A percentile compares a stretch with the other conserved stretches of the same genome.
phyloP scores from a whole-genome alignment of 2,113 vertebrate genomes.

The Cyprichromis sp. region DNA sequence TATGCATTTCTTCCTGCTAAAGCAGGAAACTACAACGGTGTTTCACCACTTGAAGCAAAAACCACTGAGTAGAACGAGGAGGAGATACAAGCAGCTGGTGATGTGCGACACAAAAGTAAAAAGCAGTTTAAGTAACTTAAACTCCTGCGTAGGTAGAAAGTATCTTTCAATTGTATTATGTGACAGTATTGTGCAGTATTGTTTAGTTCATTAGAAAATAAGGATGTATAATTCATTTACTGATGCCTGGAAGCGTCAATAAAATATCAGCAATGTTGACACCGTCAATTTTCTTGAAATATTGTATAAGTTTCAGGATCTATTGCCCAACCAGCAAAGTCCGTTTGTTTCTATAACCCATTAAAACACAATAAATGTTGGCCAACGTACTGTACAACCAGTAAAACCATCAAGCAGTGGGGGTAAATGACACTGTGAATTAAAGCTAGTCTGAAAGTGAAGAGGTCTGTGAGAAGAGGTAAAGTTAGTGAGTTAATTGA shows the following conservation, averaged over 20 bases:
- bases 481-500: background rate
- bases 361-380: background rate
- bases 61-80: background rate
- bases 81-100: background rate
- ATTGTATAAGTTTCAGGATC: background rate
- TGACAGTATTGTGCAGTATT: background rate
- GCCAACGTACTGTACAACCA: background rate
- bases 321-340: background rate
- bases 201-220: background rate
- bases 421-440: background rate
- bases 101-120: background rate
- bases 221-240: background rate
- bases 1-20: background rate
- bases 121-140: background rate
- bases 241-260: background rate
- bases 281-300: background rate
- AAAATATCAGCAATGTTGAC: background rate
- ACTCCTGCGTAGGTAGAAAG: accelerated
- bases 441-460: background rate
- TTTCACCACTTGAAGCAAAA: background rate
- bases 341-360: accelerated
- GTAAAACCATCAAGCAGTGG: background rate
- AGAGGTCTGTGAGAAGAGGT: background rate
- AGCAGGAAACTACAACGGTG: accelerated
- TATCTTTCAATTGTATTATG: accelerated